Percentiles rank a stretch among this genome's conserved stretches.
These are phyloP conservation scores for Sebastes schlegelii DNA, from an alignment of 2,113 vertebrate genomes.

Conservation along the genomic window DNA sequence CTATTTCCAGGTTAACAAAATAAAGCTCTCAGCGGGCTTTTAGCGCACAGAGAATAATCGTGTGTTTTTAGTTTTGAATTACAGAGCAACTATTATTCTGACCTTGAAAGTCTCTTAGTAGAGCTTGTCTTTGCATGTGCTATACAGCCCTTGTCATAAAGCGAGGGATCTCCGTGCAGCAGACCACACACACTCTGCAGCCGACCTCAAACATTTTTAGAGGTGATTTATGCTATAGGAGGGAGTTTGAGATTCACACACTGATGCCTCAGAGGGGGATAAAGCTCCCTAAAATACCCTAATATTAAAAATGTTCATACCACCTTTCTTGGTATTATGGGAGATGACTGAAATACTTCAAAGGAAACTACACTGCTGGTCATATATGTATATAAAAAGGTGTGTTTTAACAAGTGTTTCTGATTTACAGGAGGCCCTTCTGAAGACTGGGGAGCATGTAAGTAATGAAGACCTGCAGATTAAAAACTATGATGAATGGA, in stretches of 20 bases:
- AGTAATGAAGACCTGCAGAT: slow-evolving; percentile 32
- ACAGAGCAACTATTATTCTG: slow-evolving; percentile 69
- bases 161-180: slow-evolving; percentile 9
- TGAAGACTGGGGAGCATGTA: slow-evolving; percentile 4
- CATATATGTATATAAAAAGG: neutral
- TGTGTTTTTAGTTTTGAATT: slow-evolving; percentile 70
- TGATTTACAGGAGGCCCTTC: slow-evolving; percentile 60
- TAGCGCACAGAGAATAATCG: slow-evolving; percentile 49
- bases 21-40: slow-evolving; percentile 39
- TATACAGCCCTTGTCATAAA: slow-evolving; percentile 43
- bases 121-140: slow-evolving; percentile 34
- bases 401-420: slow-evolving; percentile 66
- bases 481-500: slow-evolving; percentile 23
- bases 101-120: slow-evolving; percentile 49
- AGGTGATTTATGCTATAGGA: slow-evolving; percentile 27
- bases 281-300: slow-evolving; percentile 22
- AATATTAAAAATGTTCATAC: slow-evolving; percentile 43
- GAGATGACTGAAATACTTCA: slow-evolving; percentile 43
- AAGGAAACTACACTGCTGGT: slow-evolving; percentile 10
- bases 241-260: slow-evolving; percentile 10
- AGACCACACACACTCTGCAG: slow-evolving; percentile 68
- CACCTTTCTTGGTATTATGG: slow-evolving; percentile 18
- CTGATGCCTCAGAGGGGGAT: slow-evolving; percentile 9
- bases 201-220: slow-evolving; percentile 44
- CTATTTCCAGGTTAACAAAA: slow-evolving; percentile 55